A percentile compares a stretch with the other conserved stretches of the same genome.
phyloP scores from a whole-genome alignment of 1,140 invertebrate genomes.

The Drosophila teissieri region DNA sequence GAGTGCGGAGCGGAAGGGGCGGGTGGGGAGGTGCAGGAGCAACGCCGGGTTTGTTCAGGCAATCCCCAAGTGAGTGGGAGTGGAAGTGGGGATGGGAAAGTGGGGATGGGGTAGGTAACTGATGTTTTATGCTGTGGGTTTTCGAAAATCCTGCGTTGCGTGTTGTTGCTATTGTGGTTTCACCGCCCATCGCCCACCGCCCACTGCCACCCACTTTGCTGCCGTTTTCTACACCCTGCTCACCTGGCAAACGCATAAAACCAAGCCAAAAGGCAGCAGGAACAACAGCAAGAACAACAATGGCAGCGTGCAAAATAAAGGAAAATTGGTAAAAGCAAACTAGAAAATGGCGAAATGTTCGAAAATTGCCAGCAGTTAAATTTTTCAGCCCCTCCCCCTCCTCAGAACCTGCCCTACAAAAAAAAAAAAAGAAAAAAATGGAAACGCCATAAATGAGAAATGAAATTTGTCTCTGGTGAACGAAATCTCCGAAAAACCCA shows the following conservation, averaged over 20 bases:
- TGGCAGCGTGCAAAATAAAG: slow-evolving; percentile 35
- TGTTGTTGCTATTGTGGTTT: slow-evolving; percentile 55
- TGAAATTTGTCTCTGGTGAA: slow-evolving; percentile 71
- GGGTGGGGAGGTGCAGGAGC: not conserved
- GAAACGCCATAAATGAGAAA: slow-evolving; percentile 74
- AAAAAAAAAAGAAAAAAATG: not conserved
- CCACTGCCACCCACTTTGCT: not conserved
- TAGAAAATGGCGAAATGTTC: slow-evolving; percentile 74
- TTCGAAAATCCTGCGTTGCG: slow-evolving; percentile 78
- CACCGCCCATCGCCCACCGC: not conserved
- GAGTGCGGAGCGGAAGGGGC: slow-evolving; percentile 40
- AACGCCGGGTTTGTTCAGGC: slow-evolving; percentile 38
- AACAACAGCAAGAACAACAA: slow-evolving; percentile 26
- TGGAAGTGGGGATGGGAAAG: not conserved
- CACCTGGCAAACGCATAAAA: slow-evolving; percentile 68
- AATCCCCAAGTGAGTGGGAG: slow-evolving; percentile 39
- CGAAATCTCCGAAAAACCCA: slow-evolving; percentile 4
- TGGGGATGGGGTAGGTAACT: slow-evolving; percentile 27
- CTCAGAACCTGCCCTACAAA: not conserved
- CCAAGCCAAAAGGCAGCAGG: slow-evolving; percentile 50
- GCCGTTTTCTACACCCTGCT: not conserved
- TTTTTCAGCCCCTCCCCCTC: slow-evolving; percentile 24
- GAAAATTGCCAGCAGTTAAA: slow-evolving; percentile 77
- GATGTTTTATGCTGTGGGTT: slow-evolving; percentile 80
- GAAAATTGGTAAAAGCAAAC: slow-evolving; percentile 52